Percentiles rank a stretch among this genome's conserved stretches.
Conservation (phyloP, 2,888 invertebrate species). For the Acrocyrtus sp. region DNA sequence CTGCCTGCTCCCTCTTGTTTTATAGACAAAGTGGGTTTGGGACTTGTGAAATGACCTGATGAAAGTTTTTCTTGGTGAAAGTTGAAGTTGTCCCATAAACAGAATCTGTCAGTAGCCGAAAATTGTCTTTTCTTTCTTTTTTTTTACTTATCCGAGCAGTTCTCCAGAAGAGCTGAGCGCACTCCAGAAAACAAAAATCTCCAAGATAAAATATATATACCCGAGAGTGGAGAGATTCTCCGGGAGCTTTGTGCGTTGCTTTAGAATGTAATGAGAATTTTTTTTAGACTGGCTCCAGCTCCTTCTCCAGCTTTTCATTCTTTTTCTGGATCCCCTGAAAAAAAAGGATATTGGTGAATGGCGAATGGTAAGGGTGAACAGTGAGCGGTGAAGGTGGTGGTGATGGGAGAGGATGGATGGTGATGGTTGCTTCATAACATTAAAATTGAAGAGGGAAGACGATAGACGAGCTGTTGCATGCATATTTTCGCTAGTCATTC, state of each 20-base stretch:
- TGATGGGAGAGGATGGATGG: too few relatives aligned
- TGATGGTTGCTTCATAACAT: conserved; percentile 14
- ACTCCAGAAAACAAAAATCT: too few relatives aligned
- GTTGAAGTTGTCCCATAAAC: conserved; percentile 47
- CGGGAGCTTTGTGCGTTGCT: conserved; percentile 15
- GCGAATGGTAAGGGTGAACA: conserved; percentile 2
- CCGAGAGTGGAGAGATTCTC: too few relatives aligned
- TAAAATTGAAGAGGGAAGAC: neutral
- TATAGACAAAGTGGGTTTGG: conserved; percentile 49
- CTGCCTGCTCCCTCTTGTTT: too few relatives aligned
- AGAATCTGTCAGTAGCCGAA: conserved; percentile 46
- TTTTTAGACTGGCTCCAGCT: too few relatives aligned
- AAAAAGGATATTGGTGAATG: neutral
- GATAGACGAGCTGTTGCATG: conserved; percentile 36
- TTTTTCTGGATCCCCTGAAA: too few relatives aligned
- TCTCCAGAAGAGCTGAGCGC: too few relatives aligned
- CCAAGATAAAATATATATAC: too few relatives aligned
- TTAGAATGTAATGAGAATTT: conserved; percentile 46
- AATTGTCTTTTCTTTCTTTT: conserved; percentile 42
- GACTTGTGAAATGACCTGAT: conserved; percentile 51
- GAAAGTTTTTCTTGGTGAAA: conserved; percentile 44
- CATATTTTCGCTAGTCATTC: conserved; percentile 11
- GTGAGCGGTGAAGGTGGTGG: conserved; percentile 20
- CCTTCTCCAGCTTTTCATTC: too few relatives aligned
- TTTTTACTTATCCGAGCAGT: too few relatives aligned